These are phyloP conservation scores for Argyresthia albistria DNA, from an alignment of 2,888 invertebrate species.

Conservation along the genomic window DNA sequence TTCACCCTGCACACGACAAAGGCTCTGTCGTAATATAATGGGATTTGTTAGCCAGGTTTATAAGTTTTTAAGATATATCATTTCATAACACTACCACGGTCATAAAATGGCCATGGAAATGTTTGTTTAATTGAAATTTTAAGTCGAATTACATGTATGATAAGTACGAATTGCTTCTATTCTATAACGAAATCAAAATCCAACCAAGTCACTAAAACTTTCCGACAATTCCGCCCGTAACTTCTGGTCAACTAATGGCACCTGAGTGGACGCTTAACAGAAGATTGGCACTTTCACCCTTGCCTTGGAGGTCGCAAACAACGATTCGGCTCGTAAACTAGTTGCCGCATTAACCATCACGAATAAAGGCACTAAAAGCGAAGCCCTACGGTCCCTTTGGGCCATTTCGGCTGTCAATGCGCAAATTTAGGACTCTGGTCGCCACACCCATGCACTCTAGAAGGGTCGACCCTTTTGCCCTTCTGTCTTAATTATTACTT, in stretches of 20 bases:
- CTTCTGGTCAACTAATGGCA: constrained; percentile 8
- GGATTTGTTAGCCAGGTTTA: constrained; percentile 11
- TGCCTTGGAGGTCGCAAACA: constrained; percentile 49
- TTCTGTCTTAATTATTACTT: constrained; percentile 60
- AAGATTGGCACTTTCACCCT: constrained; percentile 13
- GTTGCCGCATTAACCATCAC: constrained; percentile 67
- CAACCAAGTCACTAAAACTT: no score
- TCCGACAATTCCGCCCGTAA: no score
- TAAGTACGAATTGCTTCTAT: no score
- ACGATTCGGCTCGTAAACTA: constrained; percentile 55
- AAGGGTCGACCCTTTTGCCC: constrained; percentile 64
- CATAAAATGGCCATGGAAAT: no score
- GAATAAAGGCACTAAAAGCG: constrained; percentile 71
- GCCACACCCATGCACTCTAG: constrained; percentile 68
- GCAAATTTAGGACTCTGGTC: constrained; percentile 56
- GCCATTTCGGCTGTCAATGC: constrained; percentile 71
- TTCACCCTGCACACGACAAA: constrained; percentile 23
- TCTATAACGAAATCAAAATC: no score
- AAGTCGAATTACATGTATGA: no score
- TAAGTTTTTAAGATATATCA: neutral
- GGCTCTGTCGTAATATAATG: constrained; percentile 15
- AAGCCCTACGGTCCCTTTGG: constrained; percentile 57
- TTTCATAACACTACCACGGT: no score
- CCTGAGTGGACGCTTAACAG: constrained; percentile 14
- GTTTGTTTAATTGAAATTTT: no score